Evolutionary conservation across 2,888 invertebrate species (phyloP).

Genomic region (Calliopum simillimum): DNA sequence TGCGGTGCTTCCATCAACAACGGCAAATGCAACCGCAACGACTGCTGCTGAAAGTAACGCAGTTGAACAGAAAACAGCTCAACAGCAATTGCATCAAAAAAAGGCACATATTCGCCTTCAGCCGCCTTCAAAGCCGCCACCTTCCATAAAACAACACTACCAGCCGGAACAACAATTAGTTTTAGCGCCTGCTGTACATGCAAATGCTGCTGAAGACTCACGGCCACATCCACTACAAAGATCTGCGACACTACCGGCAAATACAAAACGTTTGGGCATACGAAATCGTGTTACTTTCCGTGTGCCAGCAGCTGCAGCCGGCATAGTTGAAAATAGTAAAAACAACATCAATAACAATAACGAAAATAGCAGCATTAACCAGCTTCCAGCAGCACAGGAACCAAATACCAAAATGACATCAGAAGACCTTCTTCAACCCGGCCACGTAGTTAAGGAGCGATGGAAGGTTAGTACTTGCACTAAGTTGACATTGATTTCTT

Average conservation of each 20-base stretch:
- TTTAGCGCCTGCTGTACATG: background rate
- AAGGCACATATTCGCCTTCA: constrained; percentile 44
- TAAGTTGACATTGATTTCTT: no score
- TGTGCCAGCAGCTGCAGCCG: constrained; percentile 52
- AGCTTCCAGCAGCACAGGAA: constrained; percentile 18
- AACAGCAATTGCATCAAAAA: constrained; percentile 27
- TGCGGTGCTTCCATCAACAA: constrained; percentile 28
- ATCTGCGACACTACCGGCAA: constrained; percentile 65
- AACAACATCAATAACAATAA: constrained; percentile 36
- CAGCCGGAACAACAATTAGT: background rate
- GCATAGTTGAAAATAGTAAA: constrained; percentile 39
- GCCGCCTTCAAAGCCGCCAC: constrained; percentile 52
- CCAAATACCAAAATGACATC: constrained; percentile 77
- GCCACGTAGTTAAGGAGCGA: constrained; percentile 97
- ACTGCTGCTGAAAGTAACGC: constrained; percentile 10
- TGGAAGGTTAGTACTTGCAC: constrained; percentile 86
- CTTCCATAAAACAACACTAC: constrained; percentile 34
- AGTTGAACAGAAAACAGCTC: constrained; percentile 21
- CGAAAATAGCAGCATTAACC: constrained; percentile 30
- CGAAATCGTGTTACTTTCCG: constrained; percentile 62
- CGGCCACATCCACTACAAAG: constrained; percentile 58
- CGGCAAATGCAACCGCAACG: constrained; percentile 36
- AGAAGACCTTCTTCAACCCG: constrained; percentile 94
- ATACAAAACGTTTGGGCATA: constrained; percentile 56
- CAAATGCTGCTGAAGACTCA: constrained; percentile 24